phyloP scores from a whole-genome alignment of 2,888 invertebrate species.

The Apantesis nais region DNA sequence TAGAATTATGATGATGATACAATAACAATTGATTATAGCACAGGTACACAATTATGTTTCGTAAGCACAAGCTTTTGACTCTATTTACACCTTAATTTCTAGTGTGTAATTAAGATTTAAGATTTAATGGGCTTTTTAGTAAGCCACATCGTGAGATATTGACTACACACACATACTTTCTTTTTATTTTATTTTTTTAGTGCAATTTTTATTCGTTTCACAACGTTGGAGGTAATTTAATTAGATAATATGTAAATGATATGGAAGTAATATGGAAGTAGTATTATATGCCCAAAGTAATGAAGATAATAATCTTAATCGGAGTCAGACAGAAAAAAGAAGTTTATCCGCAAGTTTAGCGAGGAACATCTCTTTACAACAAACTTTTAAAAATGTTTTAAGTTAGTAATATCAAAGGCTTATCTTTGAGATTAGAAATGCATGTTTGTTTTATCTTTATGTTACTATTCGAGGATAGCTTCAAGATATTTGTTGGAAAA shows the following conservation, averaged over 20 bases:
- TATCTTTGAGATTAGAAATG: conserved; percentile 42
- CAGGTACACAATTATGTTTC: background rate
- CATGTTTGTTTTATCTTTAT: conserved; percentile 32
- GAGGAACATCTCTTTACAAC: conserved; percentile 37
- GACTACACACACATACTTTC: background rate
- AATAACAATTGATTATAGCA: background rate
- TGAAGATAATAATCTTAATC: no score
- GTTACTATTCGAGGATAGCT: conserved; percentile 16
- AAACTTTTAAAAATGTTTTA: conserved; percentile 17
- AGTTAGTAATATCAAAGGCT: conserved; percentile 28
- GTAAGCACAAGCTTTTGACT: background rate
- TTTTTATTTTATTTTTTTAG: background rate
- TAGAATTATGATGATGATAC: background rate
- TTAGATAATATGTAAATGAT: no score
- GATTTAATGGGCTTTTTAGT: background rate
- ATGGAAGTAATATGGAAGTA: no score
- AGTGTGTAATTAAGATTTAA: background rate
- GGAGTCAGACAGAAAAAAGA: background rate
- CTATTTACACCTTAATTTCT: background rate
- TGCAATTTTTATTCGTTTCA: no score
- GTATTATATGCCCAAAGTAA: no score
- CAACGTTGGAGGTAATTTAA: no score
- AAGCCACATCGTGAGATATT: background rate
- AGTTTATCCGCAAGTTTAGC: conserved; percentile 10
- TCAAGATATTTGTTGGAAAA: conserved; percentile 13